Evolutionary conservation across 2,888 invertebrate species (phyloP).

Genomic region (Machimus rusticus): DNA sequence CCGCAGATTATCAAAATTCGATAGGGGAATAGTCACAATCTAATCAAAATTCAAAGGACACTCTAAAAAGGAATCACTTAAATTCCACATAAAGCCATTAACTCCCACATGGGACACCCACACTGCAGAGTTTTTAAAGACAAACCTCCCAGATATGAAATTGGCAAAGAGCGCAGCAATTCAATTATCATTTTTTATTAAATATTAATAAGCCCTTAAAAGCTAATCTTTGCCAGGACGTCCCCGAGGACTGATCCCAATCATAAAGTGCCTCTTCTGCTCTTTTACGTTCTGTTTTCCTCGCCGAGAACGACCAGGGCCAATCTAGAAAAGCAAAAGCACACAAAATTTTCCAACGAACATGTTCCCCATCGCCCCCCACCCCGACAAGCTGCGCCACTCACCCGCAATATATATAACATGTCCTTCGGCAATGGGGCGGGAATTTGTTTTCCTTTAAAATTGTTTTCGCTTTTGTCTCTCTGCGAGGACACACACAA

Average conservation of each 20-base stretch:
- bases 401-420: not conserved
- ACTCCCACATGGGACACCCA: not conserved
- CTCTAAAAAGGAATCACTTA: conserved; percentile 2
- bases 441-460: not conserved
- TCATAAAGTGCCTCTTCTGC: conserved; percentile 8
- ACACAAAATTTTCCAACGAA: not conserved
- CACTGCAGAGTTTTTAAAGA: not conserved
- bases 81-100: conserved; percentile 18
- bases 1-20: not conserved
- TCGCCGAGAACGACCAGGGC: not conserved
- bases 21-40: not conserved
- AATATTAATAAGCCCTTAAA: conserved; percentile 36
- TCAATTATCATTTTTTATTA: conserved; percentile 37
- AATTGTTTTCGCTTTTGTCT: not conserved
- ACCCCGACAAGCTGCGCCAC: not conserved
- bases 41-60: conserved; percentile 19
- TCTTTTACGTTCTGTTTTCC: not conserved
- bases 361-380: not conserved
- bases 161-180: not conserved
- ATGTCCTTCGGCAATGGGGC: not conserved
- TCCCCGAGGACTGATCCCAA: not conserved
- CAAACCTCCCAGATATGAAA: not conserved
- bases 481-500: not conserved
- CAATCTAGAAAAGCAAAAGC: not conserved
- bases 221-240: conserved; percentile 16